These are phyloP conservation scores for Hyles euphorbiae DNA, from an alignment of 1,140 invertebrate genomes.

Conservation along the genomic window DNA sequence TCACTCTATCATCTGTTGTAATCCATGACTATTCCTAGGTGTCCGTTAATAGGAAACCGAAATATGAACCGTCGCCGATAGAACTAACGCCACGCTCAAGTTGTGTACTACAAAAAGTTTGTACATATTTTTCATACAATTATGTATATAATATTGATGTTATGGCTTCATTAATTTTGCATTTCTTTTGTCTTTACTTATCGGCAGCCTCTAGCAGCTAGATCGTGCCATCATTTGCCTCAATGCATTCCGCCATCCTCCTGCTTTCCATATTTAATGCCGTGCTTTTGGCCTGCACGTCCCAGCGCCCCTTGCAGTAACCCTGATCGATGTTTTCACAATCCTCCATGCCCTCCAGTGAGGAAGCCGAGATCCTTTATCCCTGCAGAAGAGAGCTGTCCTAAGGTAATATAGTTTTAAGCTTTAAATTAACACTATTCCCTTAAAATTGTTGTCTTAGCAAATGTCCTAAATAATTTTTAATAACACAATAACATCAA, in stretches of 20 bases:
- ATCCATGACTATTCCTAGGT: slow-evolving; percentile 27
- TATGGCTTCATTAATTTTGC: too few species aligned
- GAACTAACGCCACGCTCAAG: slow-evolving; percentile 52
- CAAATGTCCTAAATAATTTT: too few species aligned
- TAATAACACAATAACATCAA: too few species aligned
- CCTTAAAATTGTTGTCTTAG: background rate
- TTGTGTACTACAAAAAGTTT: slow-evolving; percentile 46
- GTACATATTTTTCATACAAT: too few species aligned
- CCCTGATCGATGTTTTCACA: slow-evolving; percentile 57
- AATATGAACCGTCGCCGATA: slow-evolving; percentile 35
- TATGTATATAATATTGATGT: too few species aligned
- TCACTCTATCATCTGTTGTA: background rate
- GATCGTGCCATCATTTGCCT: slow-evolving; percentile 50
- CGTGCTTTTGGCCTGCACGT: slow-evolving; percentile 56
- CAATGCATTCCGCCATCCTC: slow-evolving; percentile 49
- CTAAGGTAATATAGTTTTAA: slow-evolving; percentile 28
- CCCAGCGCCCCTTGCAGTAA: slow-evolving; percentile 51
- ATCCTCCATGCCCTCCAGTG: slow-evolving; percentile 48
- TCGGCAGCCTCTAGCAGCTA: slow-evolving; percentile 43
- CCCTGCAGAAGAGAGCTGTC: slow-evolving; percentile 32
- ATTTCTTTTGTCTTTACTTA: background rate
- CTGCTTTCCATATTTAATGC: slow-evolving; percentile 60
- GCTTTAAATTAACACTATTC: background rate
- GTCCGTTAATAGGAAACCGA: slow-evolving; percentile 37
- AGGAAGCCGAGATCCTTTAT: slow-evolving; percentile 23